phyloP scores from a whole-genome alignment of 2,888 invertebrate species.

The Chalcosyrphus nemorum region DNA sequence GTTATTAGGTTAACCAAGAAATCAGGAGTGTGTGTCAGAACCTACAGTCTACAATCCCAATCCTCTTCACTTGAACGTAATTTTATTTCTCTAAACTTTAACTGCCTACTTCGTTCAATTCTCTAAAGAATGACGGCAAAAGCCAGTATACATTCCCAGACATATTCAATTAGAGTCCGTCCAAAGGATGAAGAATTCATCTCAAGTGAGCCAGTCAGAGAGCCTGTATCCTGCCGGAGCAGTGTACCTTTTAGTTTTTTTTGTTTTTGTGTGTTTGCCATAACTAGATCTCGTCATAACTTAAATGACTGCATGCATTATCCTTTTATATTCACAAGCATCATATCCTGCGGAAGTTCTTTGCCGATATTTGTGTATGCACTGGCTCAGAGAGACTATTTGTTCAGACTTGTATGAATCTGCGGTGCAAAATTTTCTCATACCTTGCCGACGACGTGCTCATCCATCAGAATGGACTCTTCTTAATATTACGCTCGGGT shows the following conservation, averaged over 20 bases:
- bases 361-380: conserved; percentile 32
- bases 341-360: conserved; percentile 37
- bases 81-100: too few species aligned
- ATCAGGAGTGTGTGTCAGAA: too few species aligned
- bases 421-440: conserved; percentile 52
- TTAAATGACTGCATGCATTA: conserved; percentile 43
- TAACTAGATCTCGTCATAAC: conserved; percentile 48
- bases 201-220: background rate
- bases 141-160: background rate
- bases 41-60: too few species aligned
- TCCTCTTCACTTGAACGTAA: conserved; percentile 1
- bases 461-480: conserved; percentile 24
- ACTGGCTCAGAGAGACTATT: conserved; percentile 46
- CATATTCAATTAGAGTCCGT: conserved; percentile 37
- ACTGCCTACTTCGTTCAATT: conserved; percentile 1
- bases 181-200: conserved; percentile 1
- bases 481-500: background rate
- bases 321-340: conserved; percentile 33
- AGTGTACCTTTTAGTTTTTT: conserved; percentile 15
- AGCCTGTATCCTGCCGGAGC: conserved; percentile 7
- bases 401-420: conserved; percentile 53
- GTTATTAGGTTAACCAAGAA: too few species aligned
- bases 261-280: too few species aligned
- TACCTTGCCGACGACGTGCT: conserved; percentile 44
- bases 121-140: background rate